Evolutionary conservation across 92 coral and sea anemone genomes (phyloP), one percentile per base, ranked within the genome.

Genomic region (Bergia sp.): DNA sequence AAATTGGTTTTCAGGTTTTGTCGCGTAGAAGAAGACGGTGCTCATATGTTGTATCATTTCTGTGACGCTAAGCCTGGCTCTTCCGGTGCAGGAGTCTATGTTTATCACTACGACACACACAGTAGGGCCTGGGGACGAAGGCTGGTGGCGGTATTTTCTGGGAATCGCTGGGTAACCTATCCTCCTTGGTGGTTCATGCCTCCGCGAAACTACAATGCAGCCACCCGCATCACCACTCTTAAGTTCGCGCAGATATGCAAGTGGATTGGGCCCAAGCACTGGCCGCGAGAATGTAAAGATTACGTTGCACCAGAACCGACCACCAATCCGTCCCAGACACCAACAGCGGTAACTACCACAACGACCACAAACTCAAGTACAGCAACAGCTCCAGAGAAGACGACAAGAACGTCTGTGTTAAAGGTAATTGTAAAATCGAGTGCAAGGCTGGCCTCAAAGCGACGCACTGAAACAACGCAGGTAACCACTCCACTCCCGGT

Each of bases 21-120:
- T 76, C 90, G 89, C 6, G 86, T 92, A 16, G 55, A 37, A 29
- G 85, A 84, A 5, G 57, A 90, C 0, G 86, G 76, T 15, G 55
- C 87, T 1, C 88, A 96, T 80, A 87, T 97, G 92, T 66, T 97
- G 43, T 97, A 90, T 66, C 95, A 97, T 85, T 96, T 94, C 88
- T 97, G 99, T 69, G 99, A 95, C 81, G 99, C 99, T 3, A 86
- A 86, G 29, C 94, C 95, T 1, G 99, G 99, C 6, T 95, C 99
- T 7, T 97, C 99, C 2, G 99, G 99, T 0, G 97, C 99, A 0
- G 99, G 99, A 0, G 96, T 97, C 44, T 97, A 97, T 81, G 93
- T 90, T 41, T 92, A 90, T 40, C 91, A 84, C 82, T 75, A 80
- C 13, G 92, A 89, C 49, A 57, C n/a, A 74, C 69, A 86, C 45